Evolutionary conservation across 35 echinoderm and acorn worm species (phyloP).

Genomic region (Heliocidaris erythrogramma): DNA sequence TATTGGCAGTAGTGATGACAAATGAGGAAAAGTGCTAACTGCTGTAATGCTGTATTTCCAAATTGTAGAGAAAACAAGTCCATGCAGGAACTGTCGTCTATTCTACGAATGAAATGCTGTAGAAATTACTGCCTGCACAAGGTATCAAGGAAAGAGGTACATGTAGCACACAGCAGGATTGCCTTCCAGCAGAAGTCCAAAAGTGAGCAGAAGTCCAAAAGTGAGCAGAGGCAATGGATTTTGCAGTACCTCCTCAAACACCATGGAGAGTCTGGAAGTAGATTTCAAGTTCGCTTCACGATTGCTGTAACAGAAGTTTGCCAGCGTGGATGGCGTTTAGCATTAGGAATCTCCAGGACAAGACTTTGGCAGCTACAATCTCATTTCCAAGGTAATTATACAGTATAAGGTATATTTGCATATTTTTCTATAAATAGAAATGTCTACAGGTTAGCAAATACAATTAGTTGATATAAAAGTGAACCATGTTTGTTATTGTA

Average conservation of each 20-base stretch:
- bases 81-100: background rate
- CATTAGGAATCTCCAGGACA: background rate
- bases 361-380: background rate
- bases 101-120: too few species aligned
- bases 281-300: background rate
- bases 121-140: constrained; percentile 38
- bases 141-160: background rate
- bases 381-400: constrained; percentile 7
- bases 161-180: background rate
- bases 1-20: too few species aligned
- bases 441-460: too few species aligned
- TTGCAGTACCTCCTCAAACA: constrained; percentile 27
- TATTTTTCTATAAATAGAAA: background rate
- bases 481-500: too few species aligned
- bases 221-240: constrained; percentile 26
- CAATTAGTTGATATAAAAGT: too few species aligned
- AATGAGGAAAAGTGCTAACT: too few species aligned
- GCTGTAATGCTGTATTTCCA: background rate
- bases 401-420: background rate
- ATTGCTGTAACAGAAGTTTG: background rate
- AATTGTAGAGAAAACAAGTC: background rate
- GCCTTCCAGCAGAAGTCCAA: background rate
- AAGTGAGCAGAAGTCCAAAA: constrained; percentile 1
- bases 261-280: background rate
- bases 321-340: background rate